Evolutionary conservation across 2,797 vertebrate genomes (phyloP).

Genomic region (Argentina silus): DNA sequence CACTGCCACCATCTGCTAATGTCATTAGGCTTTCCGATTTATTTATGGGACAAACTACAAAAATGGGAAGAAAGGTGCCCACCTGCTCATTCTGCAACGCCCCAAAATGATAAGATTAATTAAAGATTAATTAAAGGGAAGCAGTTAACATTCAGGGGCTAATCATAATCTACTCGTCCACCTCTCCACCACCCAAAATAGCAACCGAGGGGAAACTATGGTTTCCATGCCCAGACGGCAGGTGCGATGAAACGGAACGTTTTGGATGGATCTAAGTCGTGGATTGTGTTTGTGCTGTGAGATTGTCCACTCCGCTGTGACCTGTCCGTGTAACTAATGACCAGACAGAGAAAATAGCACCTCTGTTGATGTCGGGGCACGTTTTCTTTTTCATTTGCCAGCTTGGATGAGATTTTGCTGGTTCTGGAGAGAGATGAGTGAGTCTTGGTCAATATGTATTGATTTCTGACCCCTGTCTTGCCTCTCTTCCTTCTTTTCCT

Average conservation of each 20-base stretch:
- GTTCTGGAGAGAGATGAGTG: slow-evolving; percentile 46
- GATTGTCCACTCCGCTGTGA: background rate
- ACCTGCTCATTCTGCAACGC: slow-evolving; percentile 20
- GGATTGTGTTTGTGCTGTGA: slow-evolving; percentile 23
- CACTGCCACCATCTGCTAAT: slow-evolving; percentile 8
- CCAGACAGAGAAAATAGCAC: slow-evolving; percentile 32
- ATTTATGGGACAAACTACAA: slow-evolving; percentile 21
- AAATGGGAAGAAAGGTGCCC: slow-evolving; percentile 7
- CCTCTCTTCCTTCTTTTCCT: slow-evolving; percentile 1
- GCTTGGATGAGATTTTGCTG: slow-evolving; percentile 42
- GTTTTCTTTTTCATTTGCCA: slow-evolving; percentile 33
- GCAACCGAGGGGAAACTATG: slow-evolving; percentile 2
- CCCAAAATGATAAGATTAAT: slow-evolving; percentile 28
- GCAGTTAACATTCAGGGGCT: slow-evolving; percentile 10
- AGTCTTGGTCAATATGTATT: slow-evolving; percentile 55
- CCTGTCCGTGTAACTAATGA: slow-evolving; percentile 55
- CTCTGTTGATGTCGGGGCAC: slow-evolving; percentile 26
- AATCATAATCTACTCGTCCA: background rate
- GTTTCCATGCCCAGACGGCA: slow-evolving; percentile 13
- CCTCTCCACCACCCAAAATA: background rate
- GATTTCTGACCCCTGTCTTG: slow-evolving; percentile 23
- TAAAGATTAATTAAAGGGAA: slow-evolving; percentile 22
- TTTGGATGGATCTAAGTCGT: slow-evolving; percentile 1
- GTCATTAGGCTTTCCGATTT: background rate
- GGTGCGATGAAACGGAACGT: slow-evolving; percentile 26